These are phyloP conservation scores for Psilopogon haemacephalus DNA, from an alignment of 2,113 vertebrate genomes.

Conservation along the genomic window DNA sequence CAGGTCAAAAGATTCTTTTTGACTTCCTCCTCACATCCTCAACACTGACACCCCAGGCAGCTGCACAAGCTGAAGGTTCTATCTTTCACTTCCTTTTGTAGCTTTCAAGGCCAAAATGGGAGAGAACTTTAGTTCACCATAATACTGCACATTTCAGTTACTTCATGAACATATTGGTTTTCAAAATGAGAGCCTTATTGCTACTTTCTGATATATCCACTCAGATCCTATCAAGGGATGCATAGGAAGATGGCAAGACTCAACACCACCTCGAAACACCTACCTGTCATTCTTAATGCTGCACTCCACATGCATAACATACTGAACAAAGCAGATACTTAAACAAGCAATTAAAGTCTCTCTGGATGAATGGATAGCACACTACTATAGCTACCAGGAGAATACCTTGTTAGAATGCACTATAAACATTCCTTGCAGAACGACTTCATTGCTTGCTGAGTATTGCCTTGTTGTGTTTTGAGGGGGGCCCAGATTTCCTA, in stretches of 20 bases:
- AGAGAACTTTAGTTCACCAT: neutral
- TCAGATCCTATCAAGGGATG: neutral
- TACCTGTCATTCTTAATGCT: neutral
- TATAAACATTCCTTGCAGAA: neutral
- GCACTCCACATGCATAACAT: neutral
- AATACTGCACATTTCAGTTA: neutral
- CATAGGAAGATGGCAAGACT: neutral
- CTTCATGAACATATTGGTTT: neutral
- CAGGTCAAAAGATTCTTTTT: neutral
- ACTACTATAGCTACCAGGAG: neutral
- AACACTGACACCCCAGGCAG: neutral
- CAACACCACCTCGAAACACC: neutral
- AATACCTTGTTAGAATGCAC: neutral
- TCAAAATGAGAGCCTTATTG: neutral
- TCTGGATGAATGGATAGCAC: neutral
- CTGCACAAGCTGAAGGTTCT: neutral
- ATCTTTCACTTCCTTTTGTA: constrained; percentile 52
- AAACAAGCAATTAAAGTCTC: neutral
- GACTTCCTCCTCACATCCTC: neutral
- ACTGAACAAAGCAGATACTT: neutral
- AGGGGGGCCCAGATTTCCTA: too few relatives aligned
- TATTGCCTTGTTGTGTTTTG: neutral
- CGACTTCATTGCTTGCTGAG: neutral
- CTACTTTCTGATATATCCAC: neutral
- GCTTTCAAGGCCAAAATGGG: constrained; percentile 4